Evolutionary conservation across 2,113 vertebrate species (phyloP), one percentile per base, ranked within the genome.

Genomic region (Percopsis transmontana): DNA sequence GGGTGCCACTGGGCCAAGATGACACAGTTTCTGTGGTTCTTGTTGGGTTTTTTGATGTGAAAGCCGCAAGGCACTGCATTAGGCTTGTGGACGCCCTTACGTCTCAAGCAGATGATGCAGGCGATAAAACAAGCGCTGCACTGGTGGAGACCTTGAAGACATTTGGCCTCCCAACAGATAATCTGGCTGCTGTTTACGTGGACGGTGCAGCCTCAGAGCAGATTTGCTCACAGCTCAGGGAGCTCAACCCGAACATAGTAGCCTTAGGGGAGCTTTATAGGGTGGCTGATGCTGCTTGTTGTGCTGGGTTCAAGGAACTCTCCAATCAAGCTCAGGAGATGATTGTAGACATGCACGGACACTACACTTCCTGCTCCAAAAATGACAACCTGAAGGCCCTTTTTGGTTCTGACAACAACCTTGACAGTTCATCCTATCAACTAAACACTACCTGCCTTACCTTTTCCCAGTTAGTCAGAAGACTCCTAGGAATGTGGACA

Each of bases 51-150:
- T 93, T 90, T 72, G 85, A 92, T 11, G 58, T 81, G 1, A 62
- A 85, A 11, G 24, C 62, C 24, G 80, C 78, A 20, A 70, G 48
- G 38, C 73, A 85, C 62, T 20, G 75, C 58, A 51, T 92, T 42
- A 70, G 70, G 8, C 82, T 93, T 50, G 68, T 93, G 60, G 92
- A 92, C 45, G 88, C 88, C 41, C 38, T 89, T 48, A 69, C 69
- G 53, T 27, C 70, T 5, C 38, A 23, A 18, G 55, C n/a, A 23
- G 66, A 65, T 1, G 48, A 62, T 24, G 47, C n/a, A 4, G 81
- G 33, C 44, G 71, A 73, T 51, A 64, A 85, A 39, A 68, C 59
- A 0, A 70, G 70, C 0, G 51, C 44, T 1, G 70, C 66, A 12
- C 75, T 90, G 62, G 62, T 65, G 27, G 70, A 80, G 27, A 85